Evolutionary conservation across 1,140 invertebrate species (phyloP).

Genomic region (Metopolophium dirhodum): DNA sequence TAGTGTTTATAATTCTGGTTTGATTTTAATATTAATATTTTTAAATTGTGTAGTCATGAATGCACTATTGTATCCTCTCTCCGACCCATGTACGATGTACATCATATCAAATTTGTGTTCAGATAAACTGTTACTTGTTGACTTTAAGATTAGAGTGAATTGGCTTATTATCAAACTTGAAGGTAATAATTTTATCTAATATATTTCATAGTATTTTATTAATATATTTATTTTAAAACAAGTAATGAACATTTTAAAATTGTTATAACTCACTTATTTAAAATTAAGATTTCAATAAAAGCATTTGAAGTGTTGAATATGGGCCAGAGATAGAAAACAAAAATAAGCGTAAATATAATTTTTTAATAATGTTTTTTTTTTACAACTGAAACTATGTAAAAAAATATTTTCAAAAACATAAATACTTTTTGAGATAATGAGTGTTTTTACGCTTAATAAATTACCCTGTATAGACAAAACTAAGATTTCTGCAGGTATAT

Average conservation of each 20-base stretch:
- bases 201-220: not conserved
- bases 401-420: too few relatives aligned
- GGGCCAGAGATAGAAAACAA: not conserved
- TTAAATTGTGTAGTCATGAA: not conserved
- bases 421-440: too few relatives aligned
- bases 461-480: too few relatives aligned
- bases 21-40: not conserved
- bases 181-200: not conserved
- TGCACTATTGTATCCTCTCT: not conserved
- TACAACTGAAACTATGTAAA: too few relatives aligned
- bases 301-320: not conserved
- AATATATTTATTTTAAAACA: not conserved
- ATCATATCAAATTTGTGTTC: not conserved
- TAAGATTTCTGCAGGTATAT: too few relatives aligned
- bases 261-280: not conserved
- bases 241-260: not conserved
- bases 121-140: too few relatives aligned
- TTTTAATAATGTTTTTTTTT: too few relatives aligned
- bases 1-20: not conserved
- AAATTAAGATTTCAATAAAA: not conserved
- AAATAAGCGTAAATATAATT: too few relatives aligned
- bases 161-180: not conserved
- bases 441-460: too few relatives aligned
- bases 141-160: too few relatives aligned
- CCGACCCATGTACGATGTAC: not conserved